A percentile compares a stretch with the other conserved stretches of the same genome.
Conservation (phyloP, 2,797 vertebrate species). For the Spinus pinus region DNA sequence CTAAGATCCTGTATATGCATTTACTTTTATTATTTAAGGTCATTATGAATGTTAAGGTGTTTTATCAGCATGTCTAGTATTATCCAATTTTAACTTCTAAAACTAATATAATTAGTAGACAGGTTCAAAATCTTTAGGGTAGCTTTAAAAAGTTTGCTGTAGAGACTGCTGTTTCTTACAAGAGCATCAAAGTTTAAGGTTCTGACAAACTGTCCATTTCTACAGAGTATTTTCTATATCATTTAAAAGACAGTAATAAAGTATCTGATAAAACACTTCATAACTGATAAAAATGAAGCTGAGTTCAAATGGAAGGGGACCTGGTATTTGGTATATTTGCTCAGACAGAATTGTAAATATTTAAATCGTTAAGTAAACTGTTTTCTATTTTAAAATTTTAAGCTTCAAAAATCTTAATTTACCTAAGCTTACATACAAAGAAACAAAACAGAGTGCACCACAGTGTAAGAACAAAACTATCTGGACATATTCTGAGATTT, state of each 20-base stretch:
- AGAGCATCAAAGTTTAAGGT: background rate
- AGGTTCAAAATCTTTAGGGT: background rate
- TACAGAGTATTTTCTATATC: background rate
- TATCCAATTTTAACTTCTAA: background rate
- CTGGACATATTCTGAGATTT: background rate
- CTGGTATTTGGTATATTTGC: background rate
- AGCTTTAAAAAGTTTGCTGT: background rate
- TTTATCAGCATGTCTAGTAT: background rate
- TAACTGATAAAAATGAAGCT: background rate
- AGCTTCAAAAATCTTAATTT: background rate
- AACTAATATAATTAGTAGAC: background rate
- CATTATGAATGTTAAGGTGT: background rate
- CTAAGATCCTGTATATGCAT: background rate
- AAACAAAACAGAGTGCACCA: background rate
- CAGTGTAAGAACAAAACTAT: background rate
- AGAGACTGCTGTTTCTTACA: background rate
- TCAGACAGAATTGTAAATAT: background rate
- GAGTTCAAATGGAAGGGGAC: background rate
- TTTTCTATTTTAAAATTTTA: background rate
- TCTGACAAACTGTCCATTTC: background rate
- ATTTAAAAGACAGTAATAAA: background rate
- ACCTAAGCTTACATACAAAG: background rate
- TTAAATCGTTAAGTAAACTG: background rate
- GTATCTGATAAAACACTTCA: background rate
- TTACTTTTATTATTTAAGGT: background rate